Percentiles rank a stretch among this genome's conserved stretches.
Evolutionary conservation across 2,113 vertebrate genomes (phyloP).

Genomic region (Nasalis larvatus): DNA sequence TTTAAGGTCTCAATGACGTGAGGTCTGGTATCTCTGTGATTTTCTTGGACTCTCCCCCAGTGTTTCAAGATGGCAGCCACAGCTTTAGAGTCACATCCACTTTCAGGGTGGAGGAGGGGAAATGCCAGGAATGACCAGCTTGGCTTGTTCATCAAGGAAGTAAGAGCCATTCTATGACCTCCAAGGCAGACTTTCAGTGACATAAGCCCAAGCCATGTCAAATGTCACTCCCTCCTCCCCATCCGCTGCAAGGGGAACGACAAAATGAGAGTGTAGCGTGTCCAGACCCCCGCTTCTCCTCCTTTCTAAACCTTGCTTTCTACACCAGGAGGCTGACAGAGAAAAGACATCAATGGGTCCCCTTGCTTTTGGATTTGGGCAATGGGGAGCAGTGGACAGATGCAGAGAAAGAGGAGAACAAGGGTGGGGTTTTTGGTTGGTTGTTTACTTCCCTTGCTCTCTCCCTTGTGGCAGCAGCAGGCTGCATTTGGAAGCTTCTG

Average conservation of each 20-base stretch:
- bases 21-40: neutral
- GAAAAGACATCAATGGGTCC: neutral
- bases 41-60: neutral
- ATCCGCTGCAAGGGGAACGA: neutral
- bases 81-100: neutral
- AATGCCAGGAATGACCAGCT: neutral
- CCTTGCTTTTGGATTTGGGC: neutral
- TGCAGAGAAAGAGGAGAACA: neutral
- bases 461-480: neutral
- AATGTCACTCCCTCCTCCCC: no score
- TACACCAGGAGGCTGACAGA: neutral
- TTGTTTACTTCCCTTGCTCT: neutral
- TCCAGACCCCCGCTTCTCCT: neutral
- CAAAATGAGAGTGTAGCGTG: neutral
- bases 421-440: neutral
- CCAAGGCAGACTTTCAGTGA: neutral
- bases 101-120: neutral
- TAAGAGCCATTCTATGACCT: neutral
- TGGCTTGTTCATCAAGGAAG: neutral
- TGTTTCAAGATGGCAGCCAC: neutral
- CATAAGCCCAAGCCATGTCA: neutral
- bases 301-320: neutral
- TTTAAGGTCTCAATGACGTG: neutral
- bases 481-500: neutral
- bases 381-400: neutral